Evolutionary conservation across 2,888 invertebrate species (phyloP), one percentile per base, ranked within the genome.

Genomic region (Ophioninae sp.): DNA sequence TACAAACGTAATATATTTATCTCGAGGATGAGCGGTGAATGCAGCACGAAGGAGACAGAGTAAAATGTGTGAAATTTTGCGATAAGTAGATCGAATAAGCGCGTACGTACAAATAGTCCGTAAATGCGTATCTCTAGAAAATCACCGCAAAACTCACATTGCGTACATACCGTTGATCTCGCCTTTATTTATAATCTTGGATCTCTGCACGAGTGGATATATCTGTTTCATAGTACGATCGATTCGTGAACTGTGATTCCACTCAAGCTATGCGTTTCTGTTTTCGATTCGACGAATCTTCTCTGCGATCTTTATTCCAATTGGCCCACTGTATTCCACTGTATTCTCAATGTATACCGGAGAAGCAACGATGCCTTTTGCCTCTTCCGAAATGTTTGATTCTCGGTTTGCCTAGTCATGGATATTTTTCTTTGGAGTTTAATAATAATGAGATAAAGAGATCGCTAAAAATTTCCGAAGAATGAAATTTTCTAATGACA

Each of bases 41-140:
- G 56, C 70, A 17, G 79, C 44, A 50, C 70, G 65, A 61, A 56
- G 41, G 59, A 41, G 30, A 20, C 30, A 50, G 13, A 64, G 44
- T 13, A 37, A 50, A 37, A 20, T 44, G 73, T 77, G 83, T 83
- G 83, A 83, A 80, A 83, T 83, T 83, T 83, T 69, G 62, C 83
- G 61, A 76, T 83, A 82, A 82, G 79, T 72, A 77, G 79, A 73
- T 80, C 57, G 73, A 79, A 23, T 20, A 57, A 59, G 50, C 44
- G 37, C 67, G 73, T 76, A 62, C 30, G n/a, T 59, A 21, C 10
- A 61, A 39, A 41, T 69, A 64, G 21, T 59, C 37, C 37, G 75
- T 61, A 73, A 73, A 68, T 65, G 50, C 56, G 73, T 76, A 83
- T 68, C 64, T 68, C 62, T 80, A 76, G 50, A 41, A 30, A 37